Evolutionary conservation across 2,888 invertebrate species (phyloP), one percentile per base, ranked within the genome.

Genomic region (Synanthedon formicaeformis): DNA sequence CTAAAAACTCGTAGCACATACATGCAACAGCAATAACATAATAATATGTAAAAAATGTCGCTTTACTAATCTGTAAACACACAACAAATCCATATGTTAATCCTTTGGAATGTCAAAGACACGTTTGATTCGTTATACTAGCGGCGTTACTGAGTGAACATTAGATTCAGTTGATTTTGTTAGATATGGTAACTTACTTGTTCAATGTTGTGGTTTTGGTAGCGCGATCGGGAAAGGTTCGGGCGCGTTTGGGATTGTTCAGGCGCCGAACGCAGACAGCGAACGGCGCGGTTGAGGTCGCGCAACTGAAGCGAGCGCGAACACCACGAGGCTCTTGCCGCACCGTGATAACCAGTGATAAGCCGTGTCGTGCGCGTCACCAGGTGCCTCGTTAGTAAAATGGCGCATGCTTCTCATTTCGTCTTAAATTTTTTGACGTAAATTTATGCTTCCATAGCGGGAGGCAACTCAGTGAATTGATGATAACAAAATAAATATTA

Each of bases 271-370:
- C 58, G 60, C 60, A 58, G 65, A 72, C 74, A 71, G 73, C 70
- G 71, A 73, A 66, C 71, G 61, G 59, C 58, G 63, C 67, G 70
- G 75, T 71, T 75, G 77, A 73, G 70, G 68, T 65, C 79, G 77
- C 78, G 75, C 73, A 69, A 82, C 82, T 82, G 75, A 66, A 45
- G 45, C 13, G 61, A 63, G 67, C 59, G 57, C 56, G 52, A 56
- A 57, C 51, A 52, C 57, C 63, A 64, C 75, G 76, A 75, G 79
- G 74, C 78, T 75, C 75, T n/a, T 13, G 45, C n/a, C 45, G n/a
- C 2, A 14, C 45, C 45, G 1, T 82, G 83, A 84, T 84, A 84
- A 81, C 79, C 69, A 69, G 77, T 83, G 83, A 84, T 84, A 84
- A 82, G 76, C 34, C 12, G 66, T 69, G 67, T 61, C 62, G 60